Evolutionary conservation across 2,797 vertebrate species (phyloP).

Genomic region (Sebastes hopkinsi): DNA sequence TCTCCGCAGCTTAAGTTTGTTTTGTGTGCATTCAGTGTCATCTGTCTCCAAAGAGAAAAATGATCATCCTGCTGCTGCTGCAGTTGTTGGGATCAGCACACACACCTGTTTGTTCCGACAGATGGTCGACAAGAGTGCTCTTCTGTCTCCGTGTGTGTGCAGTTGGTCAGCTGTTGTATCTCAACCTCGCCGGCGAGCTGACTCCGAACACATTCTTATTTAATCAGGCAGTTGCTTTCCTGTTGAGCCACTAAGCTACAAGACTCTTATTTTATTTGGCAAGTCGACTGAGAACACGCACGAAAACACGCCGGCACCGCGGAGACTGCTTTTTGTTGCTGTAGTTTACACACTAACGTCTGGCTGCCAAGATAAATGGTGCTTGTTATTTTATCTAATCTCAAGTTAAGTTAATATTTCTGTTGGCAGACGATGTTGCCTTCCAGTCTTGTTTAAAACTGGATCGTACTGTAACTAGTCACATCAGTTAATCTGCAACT

Average conservation of each 20-base stretch:
- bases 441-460: background rate
- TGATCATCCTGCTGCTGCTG: constrained; percentile 11
- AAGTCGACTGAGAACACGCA: background rate
- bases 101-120: constrained; percentile 57
- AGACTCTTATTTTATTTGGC: constrained; percentile 5
- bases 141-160: constrained; percentile 9
- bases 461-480: background rate
- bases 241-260: background rate
- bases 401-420: background rate
- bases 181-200: background rate
- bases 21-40: background rate
- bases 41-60: background rate
- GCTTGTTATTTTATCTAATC: background rate
- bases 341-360: background rate
- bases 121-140: constrained; percentile 46
- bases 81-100: constrained; percentile 32
- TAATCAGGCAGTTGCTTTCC: constrained; percentile 28
- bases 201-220: constrained; percentile 20
- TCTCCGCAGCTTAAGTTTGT: background rate
- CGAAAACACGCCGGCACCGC: background rate
- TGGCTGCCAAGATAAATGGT: constrained; percentile 13
- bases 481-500: background rate
- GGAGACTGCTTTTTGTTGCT: background rate
- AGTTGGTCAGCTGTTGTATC: constrained; percentile 44
- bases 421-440: background rate